Evolutionary conservation across 1,140 invertebrate species (phyloP).

Genomic region (Metaphire vulgaris): DNA sequence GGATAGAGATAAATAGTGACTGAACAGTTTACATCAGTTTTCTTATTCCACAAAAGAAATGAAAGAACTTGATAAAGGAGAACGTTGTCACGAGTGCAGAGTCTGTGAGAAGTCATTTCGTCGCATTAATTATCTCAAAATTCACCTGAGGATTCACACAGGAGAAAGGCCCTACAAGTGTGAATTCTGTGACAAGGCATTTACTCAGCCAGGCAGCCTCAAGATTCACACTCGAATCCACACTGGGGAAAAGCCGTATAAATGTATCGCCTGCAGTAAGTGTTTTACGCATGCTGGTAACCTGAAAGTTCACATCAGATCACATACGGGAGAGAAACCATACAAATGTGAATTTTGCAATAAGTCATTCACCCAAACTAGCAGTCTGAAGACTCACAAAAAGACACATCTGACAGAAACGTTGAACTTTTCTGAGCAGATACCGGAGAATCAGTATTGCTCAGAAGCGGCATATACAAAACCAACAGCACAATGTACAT

Average conservation of each 20-base stretch:
- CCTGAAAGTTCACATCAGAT: slow-evolving; percentile 37
- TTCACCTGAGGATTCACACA: slow-evolving; percentile 30
- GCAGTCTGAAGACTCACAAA: neutral
- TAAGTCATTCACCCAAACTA: slow-evolving; percentile 56
- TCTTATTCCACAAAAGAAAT: too few relatives aligned
- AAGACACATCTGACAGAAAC: slow-evolving; percentile 30
- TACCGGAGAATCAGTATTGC: too few relatives aligned
- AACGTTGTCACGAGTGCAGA: slow-evolving; percentile 57
- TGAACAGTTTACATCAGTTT: too few relatives aligned
- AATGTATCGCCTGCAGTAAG: slow-evolving; percentile 49
- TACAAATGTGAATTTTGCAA: slow-evolving; percentile 65
- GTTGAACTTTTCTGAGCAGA: slow-evolving; percentile 41
- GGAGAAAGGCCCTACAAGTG: slow-evolving; percentile 42
- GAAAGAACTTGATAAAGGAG: slow-evolving; percentile 62
- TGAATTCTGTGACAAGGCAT: slow-evolving; percentile 45
- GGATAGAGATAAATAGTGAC: too few relatives aligned
- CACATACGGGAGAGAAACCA: slow-evolving; percentile 38
- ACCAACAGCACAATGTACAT: too few relatives aligned
- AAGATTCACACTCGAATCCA: slow-evolving; percentile 95
- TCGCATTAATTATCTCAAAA: slow-evolving; percentile 9
- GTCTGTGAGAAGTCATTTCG: slow-evolving; percentile 60
- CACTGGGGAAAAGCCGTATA: slow-evolving; percentile 39
- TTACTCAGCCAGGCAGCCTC: slow-evolving; percentile 55
- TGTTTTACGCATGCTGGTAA: slow-evolving; percentile 47
- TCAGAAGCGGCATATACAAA: too few relatives aligned